Evolutionary conservation across 2,113 vertebrate genomes (phyloP).

Genomic region (Nerophis ophidion): DNA sequence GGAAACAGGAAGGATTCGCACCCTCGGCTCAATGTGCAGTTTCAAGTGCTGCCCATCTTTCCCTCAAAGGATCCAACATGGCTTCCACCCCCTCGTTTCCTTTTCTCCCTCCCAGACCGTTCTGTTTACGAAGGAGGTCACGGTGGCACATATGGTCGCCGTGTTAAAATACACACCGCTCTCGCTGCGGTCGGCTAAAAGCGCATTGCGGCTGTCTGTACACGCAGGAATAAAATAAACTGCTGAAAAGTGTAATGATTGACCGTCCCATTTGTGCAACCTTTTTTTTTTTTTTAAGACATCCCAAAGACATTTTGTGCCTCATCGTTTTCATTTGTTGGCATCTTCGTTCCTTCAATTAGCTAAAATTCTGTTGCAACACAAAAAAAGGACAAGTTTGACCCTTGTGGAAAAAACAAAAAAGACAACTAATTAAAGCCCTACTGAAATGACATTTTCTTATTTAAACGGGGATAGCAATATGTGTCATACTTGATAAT

Average conservation of each 20-base stretch:
- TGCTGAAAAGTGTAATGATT: conserved; percentile 70
- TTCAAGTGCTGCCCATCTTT: conserved; percentile 62
- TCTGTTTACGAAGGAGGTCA: conserved; percentile 75
- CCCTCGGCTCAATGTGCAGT: conserved; percentile 51
- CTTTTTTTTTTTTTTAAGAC: conserved; percentile 43
- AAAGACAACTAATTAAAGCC: too few species aligned
- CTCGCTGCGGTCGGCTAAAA: conserved; percentile 69
- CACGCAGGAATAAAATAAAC: conserved; percentile 77
- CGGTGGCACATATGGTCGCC: conserved; percentile 71
- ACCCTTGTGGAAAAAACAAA: too few species aligned
- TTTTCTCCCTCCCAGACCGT: conserved; percentile 51
- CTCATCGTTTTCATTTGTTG: too few species aligned
- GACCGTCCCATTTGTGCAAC: conserved; percentile 55
- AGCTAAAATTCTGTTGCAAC: too few species aligned
- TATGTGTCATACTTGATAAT: too few species aligned
- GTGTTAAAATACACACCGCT: conserved; percentile 73
- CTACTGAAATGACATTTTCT: too few species aligned
- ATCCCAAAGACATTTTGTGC: conserved; percentile 61
- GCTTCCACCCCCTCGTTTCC: conserved; percentile 38
- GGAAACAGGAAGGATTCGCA: conserved; percentile 55
- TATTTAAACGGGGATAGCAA: too few species aligned
- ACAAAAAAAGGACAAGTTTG: too few species aligned
- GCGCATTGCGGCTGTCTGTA: conserved; percentile 75
- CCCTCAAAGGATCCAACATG: conserved; percentile 58
- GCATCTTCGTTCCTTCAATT: too few species aligned